These are phyloP conservation scores for Trogon surrucura DNA, from an alignment of 2,113 vertebrate species.

Conservation along the genomic window DNA sequence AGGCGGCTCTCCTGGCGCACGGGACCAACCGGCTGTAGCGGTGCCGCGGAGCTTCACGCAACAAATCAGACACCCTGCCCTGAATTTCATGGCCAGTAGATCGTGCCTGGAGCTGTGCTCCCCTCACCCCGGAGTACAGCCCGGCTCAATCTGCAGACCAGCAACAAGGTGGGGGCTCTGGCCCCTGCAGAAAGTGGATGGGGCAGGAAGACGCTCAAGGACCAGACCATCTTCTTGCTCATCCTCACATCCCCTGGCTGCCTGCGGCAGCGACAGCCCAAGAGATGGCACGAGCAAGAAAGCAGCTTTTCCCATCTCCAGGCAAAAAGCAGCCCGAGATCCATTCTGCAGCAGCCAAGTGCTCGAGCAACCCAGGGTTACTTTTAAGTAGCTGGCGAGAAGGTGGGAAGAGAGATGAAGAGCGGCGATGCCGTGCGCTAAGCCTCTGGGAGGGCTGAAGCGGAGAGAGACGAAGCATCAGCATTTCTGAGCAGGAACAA, in stretches of 20 bases:
- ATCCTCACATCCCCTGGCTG: rapidly evolving
- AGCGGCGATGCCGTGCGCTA: rapidly evolving
- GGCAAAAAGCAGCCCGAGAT: background rate
- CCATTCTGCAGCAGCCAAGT: background rate
- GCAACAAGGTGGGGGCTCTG: rapidly evolving
- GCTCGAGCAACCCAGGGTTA: background rate
- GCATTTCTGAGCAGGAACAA: background rate
- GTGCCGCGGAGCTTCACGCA: background rate
- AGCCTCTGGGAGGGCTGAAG: background rate
- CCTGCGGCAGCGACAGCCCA: background rate
- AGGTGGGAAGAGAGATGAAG: background rate
- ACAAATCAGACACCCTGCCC: background rate
- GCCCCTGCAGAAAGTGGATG: background rate
- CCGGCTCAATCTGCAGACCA: background rate
- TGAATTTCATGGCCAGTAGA: background rate
- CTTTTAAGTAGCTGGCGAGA: background rate
- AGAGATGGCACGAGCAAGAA: rapidly evolving
- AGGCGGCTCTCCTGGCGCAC: background rate
- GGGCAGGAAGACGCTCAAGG: background rate
- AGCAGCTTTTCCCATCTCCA: rapidly evolving
- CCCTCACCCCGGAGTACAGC: rapidly evolving
- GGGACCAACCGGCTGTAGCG: background rate
- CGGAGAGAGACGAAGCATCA: background rate
- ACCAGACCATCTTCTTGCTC: background rate
- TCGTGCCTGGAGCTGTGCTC: rapidly evolving